Evolutionary conservation across 2,113 vertebrate genomes (phyloP).

Genomic region (Hucho hucho): DNA sequence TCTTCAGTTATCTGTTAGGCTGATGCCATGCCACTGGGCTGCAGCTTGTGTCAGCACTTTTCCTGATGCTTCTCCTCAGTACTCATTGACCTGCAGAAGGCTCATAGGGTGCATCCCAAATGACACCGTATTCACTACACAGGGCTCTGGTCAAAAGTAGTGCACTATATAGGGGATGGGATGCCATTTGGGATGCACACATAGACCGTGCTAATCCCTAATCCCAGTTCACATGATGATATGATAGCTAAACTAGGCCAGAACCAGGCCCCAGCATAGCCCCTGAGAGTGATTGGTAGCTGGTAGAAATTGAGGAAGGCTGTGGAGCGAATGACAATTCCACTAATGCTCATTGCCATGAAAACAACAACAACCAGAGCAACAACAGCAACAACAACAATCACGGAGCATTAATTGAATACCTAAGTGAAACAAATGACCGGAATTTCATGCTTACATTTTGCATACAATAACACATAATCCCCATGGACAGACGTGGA

Average conservation of each 20-base stretch:
- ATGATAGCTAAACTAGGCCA: slow-evolving; percentile 3
- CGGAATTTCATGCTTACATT: too few species aligned
- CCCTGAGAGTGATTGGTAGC: not conserved
- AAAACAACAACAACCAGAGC: too few species aligned
- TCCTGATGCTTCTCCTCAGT: not conserved
- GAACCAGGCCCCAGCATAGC: not conserved
- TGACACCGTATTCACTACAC: too few species aligned
- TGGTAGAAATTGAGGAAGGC: not conserved
- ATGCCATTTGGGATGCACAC: too few species aligned
- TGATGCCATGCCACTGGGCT: slow-evolving; percentile 44
- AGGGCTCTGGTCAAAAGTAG: too few species aligned
- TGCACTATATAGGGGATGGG: too few species aligned
- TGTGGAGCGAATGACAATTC: not conserved
- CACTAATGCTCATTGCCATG: too few species aligned
- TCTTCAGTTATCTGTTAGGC: slow-evolving; percentile 62
- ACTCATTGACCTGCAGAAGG: slow-evolving; percentile 1
- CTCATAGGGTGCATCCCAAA: not conserved
- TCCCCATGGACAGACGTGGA: too few species aligned
- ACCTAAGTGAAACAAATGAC: too few species aligned
- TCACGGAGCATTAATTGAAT: too few species aligned
- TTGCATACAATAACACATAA: too few species aligned
- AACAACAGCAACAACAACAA: too few species aligned
- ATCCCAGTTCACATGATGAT: slow-evolving; percentile 13
- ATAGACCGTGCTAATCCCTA: not conserved
- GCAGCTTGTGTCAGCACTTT: slow-evolving; percentile 54